Evolutionary conservation across 2,797 vertebrate genomes (phyloP), one percentile per base, ranked within the genome.

Genomic region (Oreortyx pictus): DNA sequence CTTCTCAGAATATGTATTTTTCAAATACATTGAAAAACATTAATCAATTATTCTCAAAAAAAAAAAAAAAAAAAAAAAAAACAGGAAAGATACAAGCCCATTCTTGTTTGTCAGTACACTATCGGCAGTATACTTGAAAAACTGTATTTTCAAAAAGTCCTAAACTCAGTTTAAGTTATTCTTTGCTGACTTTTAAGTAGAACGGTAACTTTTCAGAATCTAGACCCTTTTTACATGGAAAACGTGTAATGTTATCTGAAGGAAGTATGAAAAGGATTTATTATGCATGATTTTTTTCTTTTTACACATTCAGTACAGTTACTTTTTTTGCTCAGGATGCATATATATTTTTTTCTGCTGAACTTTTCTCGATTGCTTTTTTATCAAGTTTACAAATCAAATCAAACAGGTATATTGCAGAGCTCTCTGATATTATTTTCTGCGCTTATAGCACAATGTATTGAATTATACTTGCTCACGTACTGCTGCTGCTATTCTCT

Each of bases 381-480:
- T 98, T 98, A 98, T 98, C 97, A 97, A 95, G 97, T 98, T 98
- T 98, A 98, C 97, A 98, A 98, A 98, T 98, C 98, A 98, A 98
- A 98, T 98, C 97, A 98, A 98, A 97, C 96, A 97, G 97, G 97
- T 98, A 98, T 98, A 98, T 98, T 98, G 97, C 97, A 96, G 97
- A 97, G 96, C 96, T 94, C 94, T 90, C 88, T 93, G 96, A 97
- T 98, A 98, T 97, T 97, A 98, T 98, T 97, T 98, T 97, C 96
- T 92, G 93, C 29, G 90, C 96, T 96, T 97, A 97, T 97, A 97
- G 96, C 96, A 97, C 97, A 97, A 97, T 97, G 97, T 97, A 98
- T 97, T 98, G 97, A 98, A 97, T 98, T 98, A 98, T 94, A 89
- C 96, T 95, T 94, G 95, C 95, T 97, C 94, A 73, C 96, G 96